Percentiles rank a stretch among this genome's conserved stretches.
phyloP scores from a whole-genome alignment of 2,888 invertebrate species.

The Synergus japonicus region DNA sequence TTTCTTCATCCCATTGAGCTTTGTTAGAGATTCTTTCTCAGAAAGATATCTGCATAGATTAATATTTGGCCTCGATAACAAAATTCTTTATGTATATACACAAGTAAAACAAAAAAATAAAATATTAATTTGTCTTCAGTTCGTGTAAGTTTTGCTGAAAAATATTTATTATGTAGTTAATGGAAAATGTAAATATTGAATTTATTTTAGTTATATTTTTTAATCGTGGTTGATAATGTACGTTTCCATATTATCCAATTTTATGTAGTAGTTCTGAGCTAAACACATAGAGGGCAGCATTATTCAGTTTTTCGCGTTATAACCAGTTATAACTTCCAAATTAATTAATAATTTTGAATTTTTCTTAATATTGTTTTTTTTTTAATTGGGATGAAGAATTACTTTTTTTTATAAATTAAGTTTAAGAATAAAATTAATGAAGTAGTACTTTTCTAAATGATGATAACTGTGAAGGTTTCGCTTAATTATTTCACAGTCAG shows the following conservation, averaged over 20 bases:
- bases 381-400: not conserved
- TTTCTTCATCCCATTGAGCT: constrained; percentile 63
- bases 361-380: too few relatives aligned
- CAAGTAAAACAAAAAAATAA: constrained; percentile 67
- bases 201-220: not conserved
- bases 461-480: constrained; percentile 69
- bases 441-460: constrained; percentile 55
- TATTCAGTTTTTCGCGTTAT: not conserved
- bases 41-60: constrained; percentile 41
- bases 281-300: constrained; percentile 9
- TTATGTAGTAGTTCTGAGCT: not conserved
- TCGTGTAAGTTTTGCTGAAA: not conserved
- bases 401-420: not conserved
- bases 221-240: not conserved
- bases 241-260: not conserved
- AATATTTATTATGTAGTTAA: not conserved
- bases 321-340: too few relatives aligned
- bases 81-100: constrained; percentile 71
- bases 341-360: too few relatives aligned
- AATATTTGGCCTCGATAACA: constrained; percentile 43
- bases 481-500: constrained; percentile 63
- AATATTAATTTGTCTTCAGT: constrained; percentile 24
- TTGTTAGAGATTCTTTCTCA: constrained; percentile 25
- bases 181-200: not conserved
- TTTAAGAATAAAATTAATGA: not conserved